Evolutionary conservation across 2,888 invertebrate species (phyloP).

Genomic region (Pantelozetes paolii): DNA sequence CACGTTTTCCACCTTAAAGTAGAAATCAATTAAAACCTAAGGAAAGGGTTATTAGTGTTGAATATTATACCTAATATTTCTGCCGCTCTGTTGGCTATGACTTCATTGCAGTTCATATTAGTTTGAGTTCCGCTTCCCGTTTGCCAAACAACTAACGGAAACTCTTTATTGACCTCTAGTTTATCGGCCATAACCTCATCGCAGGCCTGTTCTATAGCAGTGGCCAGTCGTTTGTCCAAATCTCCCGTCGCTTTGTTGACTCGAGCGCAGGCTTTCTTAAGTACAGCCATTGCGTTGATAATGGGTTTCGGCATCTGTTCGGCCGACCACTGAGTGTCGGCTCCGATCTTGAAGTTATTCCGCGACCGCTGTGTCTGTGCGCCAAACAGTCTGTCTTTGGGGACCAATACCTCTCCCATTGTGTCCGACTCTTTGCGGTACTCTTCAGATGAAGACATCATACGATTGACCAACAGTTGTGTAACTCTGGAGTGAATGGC

Average conservation of each 20-base stretch:
- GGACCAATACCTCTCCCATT: slow-evolving; percentile 91
- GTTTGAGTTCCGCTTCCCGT: slow-evolving; percentile 98
- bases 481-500: no score
- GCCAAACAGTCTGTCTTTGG: slow-evolving; percentile 87
- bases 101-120: slow-evolving; percentile 99
- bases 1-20: slow-evolving; percentile 68
- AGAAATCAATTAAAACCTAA: no score
- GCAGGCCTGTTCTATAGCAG: slow-evolving; percentile 82
- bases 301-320: slow-evolving; percentile 55
- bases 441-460: no score
- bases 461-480: no score
- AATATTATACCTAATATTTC: slow-evolving; percentile 62
- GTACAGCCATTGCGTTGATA: slow-evolving; percentile 86
- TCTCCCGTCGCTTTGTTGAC: slow-evolving; percentile 85
- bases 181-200: slow-evolving; percentile 69
- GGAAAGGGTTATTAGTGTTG: no score
- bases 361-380: slow-evolving; percentile 92
- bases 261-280: slow-evolving; percentile 96
- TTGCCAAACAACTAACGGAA: slow-evolving; percentile 98
- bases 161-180: slow-evolving; percentile 85
- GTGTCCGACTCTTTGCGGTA: slow-evolving; percentile 77
- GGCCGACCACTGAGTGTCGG: slow-evolving; percentile 40
- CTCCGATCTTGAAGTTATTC: slow-evolving; percentile 96
- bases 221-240: slow-evolving; percentile 77
- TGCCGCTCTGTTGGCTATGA: slow-evolving; percentile 84